phyloP scores from a whole-genome alignment of 1,140 invertebrate species.

The Platyscapa corneri region DNA sequence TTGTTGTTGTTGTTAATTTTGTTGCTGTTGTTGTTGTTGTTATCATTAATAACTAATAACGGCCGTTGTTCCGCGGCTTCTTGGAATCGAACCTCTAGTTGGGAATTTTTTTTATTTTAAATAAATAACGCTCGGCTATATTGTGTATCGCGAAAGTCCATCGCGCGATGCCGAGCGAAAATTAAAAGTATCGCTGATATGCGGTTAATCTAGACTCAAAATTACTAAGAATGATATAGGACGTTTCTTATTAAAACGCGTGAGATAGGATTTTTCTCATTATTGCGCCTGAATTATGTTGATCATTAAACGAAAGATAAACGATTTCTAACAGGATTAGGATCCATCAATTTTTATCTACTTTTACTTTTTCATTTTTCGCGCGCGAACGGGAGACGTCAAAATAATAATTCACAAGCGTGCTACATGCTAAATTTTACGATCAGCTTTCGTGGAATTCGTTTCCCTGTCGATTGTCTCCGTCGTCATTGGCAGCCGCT shows the following conservation, averaged over 20 bases:
- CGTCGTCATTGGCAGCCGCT: conserved; percentile 28
- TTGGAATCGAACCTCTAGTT: neutral
- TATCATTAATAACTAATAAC: neutral
- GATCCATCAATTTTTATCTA: neutral
- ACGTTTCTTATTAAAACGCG: conserved; percentile 2
- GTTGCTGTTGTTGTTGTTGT: too few relatives aligned
- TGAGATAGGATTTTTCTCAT: conserved; percentile 17
- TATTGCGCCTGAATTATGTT: conserved; percentile 5
- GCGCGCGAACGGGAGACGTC: neutral
- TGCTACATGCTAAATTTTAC: conserved; percentile 18
- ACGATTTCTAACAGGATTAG: neutral
- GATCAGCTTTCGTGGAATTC: conserved; percentile 45
- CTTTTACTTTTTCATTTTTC: conserved; percentile 2
- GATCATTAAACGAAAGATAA: neutral
- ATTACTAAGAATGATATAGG: neutral
- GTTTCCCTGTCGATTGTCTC: conserved; percentile 40
- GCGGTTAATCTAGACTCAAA: neutral
- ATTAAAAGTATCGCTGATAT: conserved; percentile 2
- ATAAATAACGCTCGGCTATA: neutral
- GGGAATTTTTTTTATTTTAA: neutral
- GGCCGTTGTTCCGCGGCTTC: neutral
- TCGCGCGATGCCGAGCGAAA: neutral
- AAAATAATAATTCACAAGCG: conserved; percentile 21
- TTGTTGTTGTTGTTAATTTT: too few relatives aligned
- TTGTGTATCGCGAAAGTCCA: neutral